A percentile compares a stretch with the other conserved stretches of the same genome.
Evolutionary conservation across 30 jellyfish, hydroid and myxozoan species (phyloP).

Genomic region (Haliclystus octoradiatus): DNA sequence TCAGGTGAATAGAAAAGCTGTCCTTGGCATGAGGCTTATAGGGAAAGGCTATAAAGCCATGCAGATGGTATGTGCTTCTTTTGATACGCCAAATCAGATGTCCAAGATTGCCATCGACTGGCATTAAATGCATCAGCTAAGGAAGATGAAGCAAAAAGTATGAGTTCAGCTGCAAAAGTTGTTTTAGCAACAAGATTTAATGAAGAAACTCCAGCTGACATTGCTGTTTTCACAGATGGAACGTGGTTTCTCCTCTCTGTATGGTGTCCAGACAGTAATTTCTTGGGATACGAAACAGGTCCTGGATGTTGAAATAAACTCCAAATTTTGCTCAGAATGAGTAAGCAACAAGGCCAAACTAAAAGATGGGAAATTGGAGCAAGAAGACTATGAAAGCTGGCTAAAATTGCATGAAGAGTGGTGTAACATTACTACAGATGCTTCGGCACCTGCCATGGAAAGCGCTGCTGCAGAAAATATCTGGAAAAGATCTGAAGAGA

Average conservation of each 20-base stretch:
- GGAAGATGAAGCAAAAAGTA: background rate
- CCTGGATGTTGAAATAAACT: slow-evolving; percentile 7
- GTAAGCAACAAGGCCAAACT: background rate
- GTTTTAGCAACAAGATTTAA: background rate
- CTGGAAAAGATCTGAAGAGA: background rate
- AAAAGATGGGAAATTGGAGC: background rate
- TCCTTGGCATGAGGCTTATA: background rate
- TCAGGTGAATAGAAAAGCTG: background rate
- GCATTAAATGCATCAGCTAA: background rate
- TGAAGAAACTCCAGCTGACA: background rate
- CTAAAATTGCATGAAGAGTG: background rate
- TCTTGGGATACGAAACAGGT: slow-evolving; percentile 19
- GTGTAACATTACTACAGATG: background rate
- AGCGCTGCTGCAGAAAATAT: background rate
- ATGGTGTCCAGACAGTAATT: slow-evolving; percentile 11
- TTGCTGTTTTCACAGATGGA: slow-evolving; percentile 19
- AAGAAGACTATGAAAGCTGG: background rate
- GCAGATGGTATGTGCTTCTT: background rate
- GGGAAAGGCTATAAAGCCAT: background rate
- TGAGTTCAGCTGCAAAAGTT: background rate
- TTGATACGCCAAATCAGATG: background rate
- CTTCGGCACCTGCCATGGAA: background rate
- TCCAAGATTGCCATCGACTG: background rate
- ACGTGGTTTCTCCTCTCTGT: slow-evolving; percentile 14
- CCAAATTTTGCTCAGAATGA: slow-evolving; percentile 5